phyloP scores from a whole-genome alignment of 2,113 vertebrate genomes.

The Colistium nudipinnis region DNA sequence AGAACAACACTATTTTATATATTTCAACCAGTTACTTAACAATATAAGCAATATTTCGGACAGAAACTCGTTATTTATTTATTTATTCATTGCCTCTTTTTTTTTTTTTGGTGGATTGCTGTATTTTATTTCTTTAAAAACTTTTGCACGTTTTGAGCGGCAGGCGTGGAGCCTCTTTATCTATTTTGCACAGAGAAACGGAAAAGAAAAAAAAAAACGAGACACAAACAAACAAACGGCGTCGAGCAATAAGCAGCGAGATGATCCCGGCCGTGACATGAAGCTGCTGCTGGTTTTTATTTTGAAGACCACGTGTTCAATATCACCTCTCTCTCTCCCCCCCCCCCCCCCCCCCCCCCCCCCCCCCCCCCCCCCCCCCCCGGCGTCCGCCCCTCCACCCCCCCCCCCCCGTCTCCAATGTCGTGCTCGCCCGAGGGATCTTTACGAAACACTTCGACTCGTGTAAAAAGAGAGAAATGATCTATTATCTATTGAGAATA shows the following conservation, averaged over 20 bases:
- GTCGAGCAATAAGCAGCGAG: conserved; percentile 86
- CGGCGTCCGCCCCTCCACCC: conserved; percentile 52
- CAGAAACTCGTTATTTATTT: conserved; percentile 48
- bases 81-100: conserved; percentile 37
- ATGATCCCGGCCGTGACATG: too few relatives aligned
- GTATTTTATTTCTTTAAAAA: conserved; percentile 36
- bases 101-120: conserved; percentile 24
- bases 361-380: too few relatives aligned
- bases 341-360: too few relatives aligned
- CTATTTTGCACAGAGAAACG: conserved; percentile 81
- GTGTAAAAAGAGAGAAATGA: conserved; percentile 35
- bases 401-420: conserved; percentile 36
- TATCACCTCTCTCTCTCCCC: too few relatives aligned
- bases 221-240: conserved; percentile 42
- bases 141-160: conserved; percentile 58
- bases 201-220: too few relatives aligned
- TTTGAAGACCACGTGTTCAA: too few relatives aligned
- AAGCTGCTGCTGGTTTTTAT: too few relatives aligned
- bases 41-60: too few relatives aligned
- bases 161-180: conserved; percentile 48
- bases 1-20: too few relatives aligned
- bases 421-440: conserved; percentile 45
- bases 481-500: conserved; percentile 63
- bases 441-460: conserved; percentile 62
- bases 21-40: not conserved